A percentile compares a stretch with the other conserved stretches of the same genome.
Conservation (phyloP, 2,888 invertebrate genomes). For the Drosophila monieri region DNA sequence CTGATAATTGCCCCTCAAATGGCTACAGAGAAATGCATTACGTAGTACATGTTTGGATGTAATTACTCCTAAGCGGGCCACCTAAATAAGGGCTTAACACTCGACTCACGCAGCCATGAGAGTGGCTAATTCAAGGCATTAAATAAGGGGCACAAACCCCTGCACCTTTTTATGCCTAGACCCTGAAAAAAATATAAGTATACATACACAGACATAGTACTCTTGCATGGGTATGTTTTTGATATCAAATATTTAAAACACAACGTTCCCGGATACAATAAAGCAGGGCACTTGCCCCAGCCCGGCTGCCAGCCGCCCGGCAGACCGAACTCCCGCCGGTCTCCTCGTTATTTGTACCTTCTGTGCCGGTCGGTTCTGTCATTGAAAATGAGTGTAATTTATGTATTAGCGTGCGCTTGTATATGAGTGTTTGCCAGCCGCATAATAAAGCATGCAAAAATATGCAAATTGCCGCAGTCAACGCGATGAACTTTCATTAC, state of each 20-base stretch:
- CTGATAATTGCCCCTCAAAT: slow-evolving; percentile 13
- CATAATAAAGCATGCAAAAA: slow-evolving; percentile 75
- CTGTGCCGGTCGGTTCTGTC: slow-evolving; percentile 49
- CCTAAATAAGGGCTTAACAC: slow-evolving; percentile 66
- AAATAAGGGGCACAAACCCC: slow-evolving; percentile 20
- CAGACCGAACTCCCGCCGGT: slow-evolving; percentile 42
- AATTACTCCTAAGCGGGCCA: slow-evolving; percentile 76
- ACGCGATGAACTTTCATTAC: slow-evolving; percentile 72
- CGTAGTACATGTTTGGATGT: slow-evolving; percentile 29
- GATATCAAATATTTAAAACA: slow-evolving; percentile 76
- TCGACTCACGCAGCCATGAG: slow-evolving; percentile 33
- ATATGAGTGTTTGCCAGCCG: slow-evolving; percentile 36
- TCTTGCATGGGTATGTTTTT: slow-evolving; percentile 31
- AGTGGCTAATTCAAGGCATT: slow-evolving; percentile 16
- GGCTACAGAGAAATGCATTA: slow-evolving; percentile 20
- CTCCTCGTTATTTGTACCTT: slow-evolving; percentile 19
- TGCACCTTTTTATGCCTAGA: slow-evolving; percentile 27
- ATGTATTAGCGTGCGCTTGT: slow-evolving; percentile 66
- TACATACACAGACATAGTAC: slow-evolving; percentile 21
- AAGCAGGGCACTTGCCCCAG: slow-evolving; percentile 64
- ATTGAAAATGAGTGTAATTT: slow-evolving; percentile 76
- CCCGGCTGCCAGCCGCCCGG: too few species aligned
- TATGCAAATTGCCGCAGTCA: slow-evolving; percentile 77
- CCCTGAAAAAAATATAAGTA: slow-evolving; percentile 27
- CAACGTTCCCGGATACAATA: slow-evolving; percentile 62